These are phyloP conservation scores for Rhinichthys klamathensis DNA, from an alignment of 2,113 vertebrate genomes.

Conservation along the genomic window DNA sequence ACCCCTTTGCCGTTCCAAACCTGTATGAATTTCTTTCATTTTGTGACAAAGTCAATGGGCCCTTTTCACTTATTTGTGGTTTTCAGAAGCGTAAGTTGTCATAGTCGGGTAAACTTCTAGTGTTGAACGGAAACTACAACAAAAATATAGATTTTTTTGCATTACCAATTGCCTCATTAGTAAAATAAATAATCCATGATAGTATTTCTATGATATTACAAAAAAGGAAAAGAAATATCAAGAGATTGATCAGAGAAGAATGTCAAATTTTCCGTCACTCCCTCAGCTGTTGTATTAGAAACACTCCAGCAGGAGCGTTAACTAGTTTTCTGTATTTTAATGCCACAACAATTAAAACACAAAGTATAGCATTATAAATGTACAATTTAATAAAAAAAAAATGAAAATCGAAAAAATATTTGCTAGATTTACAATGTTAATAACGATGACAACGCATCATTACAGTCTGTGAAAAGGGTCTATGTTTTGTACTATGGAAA, in stretches of 20 bases:
- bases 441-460: not conserved
- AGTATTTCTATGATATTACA: not conserved
- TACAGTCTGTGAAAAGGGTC: not conserved
- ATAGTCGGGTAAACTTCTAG: not conserved
- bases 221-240: not conserved
- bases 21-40: not conserved
- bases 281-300: too few relatives aligned
- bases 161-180: too few relatives aligned
- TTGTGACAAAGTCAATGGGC: not conserved
- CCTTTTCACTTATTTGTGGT: not conserved
- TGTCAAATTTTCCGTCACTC: too few relatives aligned
- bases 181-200: not conserved
- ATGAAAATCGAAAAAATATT: too few relatives aligned
- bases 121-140: not conserved
- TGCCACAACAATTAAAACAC: not conserved
- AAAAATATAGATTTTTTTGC: not conserved
- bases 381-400: too few relatives aligned
- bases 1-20: not conserved
- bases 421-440: not conserved
- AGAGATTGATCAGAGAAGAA: too few relatives aligned
- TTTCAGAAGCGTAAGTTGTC: not conserved
- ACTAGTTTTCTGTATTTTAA: not conserved
- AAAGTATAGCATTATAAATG: too few relatives aligned
- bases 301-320: not conserved
- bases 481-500: not conserved